These are phyloP conservation scores for Halictus ligatus DNA, from an alignment of 2,888 invertebrate genomes.

Conservation along the genomic window DNA sequence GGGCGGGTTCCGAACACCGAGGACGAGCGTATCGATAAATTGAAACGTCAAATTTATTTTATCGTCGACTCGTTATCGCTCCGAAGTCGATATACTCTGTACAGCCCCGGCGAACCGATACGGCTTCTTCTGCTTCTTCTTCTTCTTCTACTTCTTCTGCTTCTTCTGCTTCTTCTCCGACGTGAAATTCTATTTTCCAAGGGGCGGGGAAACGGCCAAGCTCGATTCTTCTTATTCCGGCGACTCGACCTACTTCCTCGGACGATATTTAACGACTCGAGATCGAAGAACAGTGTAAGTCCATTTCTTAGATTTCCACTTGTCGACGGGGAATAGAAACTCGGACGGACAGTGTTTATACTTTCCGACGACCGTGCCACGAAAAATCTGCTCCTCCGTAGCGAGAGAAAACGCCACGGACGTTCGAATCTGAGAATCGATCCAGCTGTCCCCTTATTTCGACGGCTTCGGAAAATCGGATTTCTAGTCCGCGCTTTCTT, in stretches of 20 bases:
- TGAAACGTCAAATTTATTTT: conserved; percentile 71
- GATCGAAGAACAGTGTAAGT: conserved; percentile 43
- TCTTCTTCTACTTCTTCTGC: neutral
- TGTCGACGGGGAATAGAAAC: neutral
- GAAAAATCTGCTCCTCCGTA: neutral
- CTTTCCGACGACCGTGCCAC: conserved; percentile 4
- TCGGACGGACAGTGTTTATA: conserved; percentile 23
- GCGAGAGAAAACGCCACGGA: neutral
- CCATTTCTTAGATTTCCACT: conserved; percentile 34
- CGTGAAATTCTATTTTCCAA: conserved; percentile 43
- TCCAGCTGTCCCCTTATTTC: neutral
- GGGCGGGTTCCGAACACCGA: conserved; percentile 14
- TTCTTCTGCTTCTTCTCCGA: neutral
- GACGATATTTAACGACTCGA: conserved; percentile 47
- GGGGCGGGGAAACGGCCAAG: neutral
- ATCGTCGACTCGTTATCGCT: conserved; percentile 66
- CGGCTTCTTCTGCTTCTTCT: conserved; percentile 32
- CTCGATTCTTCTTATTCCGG: conserved; percentile 50
- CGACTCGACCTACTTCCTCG: conserved; percentile 50
- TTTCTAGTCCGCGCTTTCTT: neutral
- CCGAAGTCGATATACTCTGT: conserved; percentile 44
- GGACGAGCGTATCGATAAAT: conserved; percentile 61
- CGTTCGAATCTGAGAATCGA: neutral
- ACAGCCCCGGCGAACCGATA: conserved; percentile 52
- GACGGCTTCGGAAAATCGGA: neutral